Evolutionary conservation across 2,113 vertebrate genomes (phyloP).

Genomic region (Bostrychus sinensis): DNA sequence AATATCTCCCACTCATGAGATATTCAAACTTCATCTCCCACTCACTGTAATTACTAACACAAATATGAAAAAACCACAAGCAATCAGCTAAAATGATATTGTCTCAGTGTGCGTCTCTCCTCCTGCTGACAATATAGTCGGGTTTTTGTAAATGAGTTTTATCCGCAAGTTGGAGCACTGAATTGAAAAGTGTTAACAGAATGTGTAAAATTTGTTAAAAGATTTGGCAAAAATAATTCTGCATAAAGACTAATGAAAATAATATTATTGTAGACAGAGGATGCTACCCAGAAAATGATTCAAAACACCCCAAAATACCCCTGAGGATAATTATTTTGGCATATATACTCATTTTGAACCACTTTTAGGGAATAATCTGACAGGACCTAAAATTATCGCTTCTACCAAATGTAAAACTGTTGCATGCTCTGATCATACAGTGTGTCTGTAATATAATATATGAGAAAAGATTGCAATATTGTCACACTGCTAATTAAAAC

Average conservation of each 20-base stretch:
- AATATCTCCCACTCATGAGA: neutral
- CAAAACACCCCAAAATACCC: no score
- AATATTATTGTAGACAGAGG: no score
- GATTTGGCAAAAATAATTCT: neutral
- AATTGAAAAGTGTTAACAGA: neutral
- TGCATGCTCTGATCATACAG: neutral
- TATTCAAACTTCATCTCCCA: slow-evolving; percentile 5
- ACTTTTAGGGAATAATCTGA: no score
- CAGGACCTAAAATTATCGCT: no score
- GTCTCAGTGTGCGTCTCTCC: slow-evolving; percentile 9
- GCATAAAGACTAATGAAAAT: neutral
- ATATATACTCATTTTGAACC: no score
- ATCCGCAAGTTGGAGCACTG: neutral
- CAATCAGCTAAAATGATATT: slow-evolving; percentile 45
- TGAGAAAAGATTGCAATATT: neutral
- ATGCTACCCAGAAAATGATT: no score
- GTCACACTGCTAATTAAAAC: neutral
- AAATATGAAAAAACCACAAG: slow-evolving; percentile 32
- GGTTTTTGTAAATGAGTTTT: neutral
- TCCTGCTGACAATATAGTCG: slow-evolving; percentile 38
- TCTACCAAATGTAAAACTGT: neutral
- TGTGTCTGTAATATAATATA: slow-evolving; percentile 39
- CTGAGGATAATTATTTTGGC: no score
- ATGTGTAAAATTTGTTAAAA: neutral
- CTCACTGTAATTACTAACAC: slow-evolving; percentile 4